Base-by-base conservation (phyloP, 2,113 vertebrate species). In the Blennius ocellaris region DNA sequence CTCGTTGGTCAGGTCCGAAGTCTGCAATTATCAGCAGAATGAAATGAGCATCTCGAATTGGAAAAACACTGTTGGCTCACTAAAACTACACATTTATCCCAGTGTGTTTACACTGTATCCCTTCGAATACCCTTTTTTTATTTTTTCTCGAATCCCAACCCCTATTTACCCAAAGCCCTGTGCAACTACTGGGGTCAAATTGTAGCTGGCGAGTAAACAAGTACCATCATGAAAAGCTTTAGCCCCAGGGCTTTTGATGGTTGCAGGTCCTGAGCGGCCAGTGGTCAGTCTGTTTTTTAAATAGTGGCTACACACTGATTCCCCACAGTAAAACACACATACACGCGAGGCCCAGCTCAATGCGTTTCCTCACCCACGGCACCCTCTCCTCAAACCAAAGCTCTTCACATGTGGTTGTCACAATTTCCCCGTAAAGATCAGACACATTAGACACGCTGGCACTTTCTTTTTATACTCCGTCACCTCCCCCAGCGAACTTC, bases 351-450 rank as follows among this genome's bases (percentile, higher is more conserved):
- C 21, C 21, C 21, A 4, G 2, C 4, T 30, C 21, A 30, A 30
- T 30, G 21, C 11, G 45, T 65, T 54, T 79, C 38, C 57, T 59
- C 37, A 73, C 58, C 48, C 17, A n/a, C 30, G 12, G 45, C 66
- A 15, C 17, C 48, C n/a, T 65, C 36, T 50, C 21, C 52, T 30
- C 30, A 53, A 62, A 65, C 54, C 60, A 55, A 54, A 9, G 21
- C 62, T 5, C 43, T 6, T 63, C 21, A 64, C 76, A 81, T 65
- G 82, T 69, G 72, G 51, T 80, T 86, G 44, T 30, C 41, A 62
- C 71, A 65, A 82, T 77, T 74, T 37, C 8, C 48, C 61, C 3
- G 14, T 62, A 75, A 83, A 81, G 69, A 82, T 69, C 52, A 68
- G 39, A 68, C 51, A 54, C 52, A 76, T 69, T 30, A 56, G 50